Evolutionary conservation across 1,140 invertebrate genomes (phyloP), one percentile per base, ranked within the genome.

Genomic region (Drosophila prosaltans): DNA sequence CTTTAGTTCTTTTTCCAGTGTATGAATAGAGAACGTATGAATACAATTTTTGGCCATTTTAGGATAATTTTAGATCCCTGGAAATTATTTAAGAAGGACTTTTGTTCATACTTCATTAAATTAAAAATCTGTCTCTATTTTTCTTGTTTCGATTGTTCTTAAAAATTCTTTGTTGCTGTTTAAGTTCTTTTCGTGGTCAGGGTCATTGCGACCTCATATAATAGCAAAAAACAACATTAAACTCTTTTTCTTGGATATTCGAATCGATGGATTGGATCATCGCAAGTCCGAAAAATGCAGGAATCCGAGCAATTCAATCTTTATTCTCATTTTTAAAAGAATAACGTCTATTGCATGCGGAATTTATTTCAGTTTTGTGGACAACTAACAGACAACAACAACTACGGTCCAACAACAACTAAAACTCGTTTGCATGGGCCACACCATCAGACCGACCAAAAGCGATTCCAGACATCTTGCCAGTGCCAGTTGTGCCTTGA

Each of bases 401-500:
- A 30, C 45, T 39, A 74, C 48, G 59, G 32, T 58, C 63, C 58
- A 63, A 51, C 36, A 24, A 72, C 32, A 65, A 67, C 63, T 59
- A 28, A 69, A 64, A 74, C 67, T 74, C 72, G 67, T 74, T 74
- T 74, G 72, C 72, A 74, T 74, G 36, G 63, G 24, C 7, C 48
- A 55, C 3, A 4, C 21, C 59, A 32, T 16, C 16, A 16, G 16
- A 16, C 16, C 16, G 8, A n/a, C 60, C 43, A 62, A 59, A 59
- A 30, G 62, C 69, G 62, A 69, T 41, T 48, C 54, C 55, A 68
- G 58, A 67, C 70, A 43, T 21, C 39, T 26, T 26, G 45, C 45
- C 45, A 51, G 16, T 60, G 64, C 69, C 70, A 61, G 58, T 61
- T 62, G 30, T 67, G 70, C 64, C 64, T 62, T 66, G 48, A 60